Evolutionary conservation across 2,797 vertebrate genomes (phyloP).

Genomic region (Octomys mimax): DNA sequence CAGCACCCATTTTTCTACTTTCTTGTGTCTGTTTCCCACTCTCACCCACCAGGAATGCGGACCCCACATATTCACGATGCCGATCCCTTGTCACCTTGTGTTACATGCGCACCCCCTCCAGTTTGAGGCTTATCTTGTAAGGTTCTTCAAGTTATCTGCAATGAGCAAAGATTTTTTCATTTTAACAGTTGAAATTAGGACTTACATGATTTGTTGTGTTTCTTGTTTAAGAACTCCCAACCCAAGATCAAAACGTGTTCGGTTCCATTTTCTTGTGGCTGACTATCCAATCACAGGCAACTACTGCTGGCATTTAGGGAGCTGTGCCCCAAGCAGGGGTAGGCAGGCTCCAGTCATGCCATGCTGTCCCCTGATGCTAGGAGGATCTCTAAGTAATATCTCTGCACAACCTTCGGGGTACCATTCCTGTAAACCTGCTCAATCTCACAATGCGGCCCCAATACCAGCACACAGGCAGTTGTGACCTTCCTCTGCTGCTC

Average conservation of each 20-base stretch:
- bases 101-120: neutral
- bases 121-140: constrained; percentile 8
- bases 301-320: neutral
- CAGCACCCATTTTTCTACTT: neutral
- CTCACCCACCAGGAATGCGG: neutral
- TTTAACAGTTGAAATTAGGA: constrained; percentile 1
- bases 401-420: neutral
- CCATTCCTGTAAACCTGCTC: neutral
- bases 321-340: neutral
- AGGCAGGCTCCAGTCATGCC: neutral
- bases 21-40: neutral
- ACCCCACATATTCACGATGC: neutral
- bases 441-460: too few species aligned
- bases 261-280: neutral
- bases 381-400: neutral
- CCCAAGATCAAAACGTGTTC: neutral
- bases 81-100: neutral
- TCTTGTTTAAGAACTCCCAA: neutral
- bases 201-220: neutral
- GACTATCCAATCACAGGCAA: neutral
- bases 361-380: neutral
- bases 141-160: neutral
- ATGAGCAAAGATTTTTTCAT: constrained; percentile 3
- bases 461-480: neutral
- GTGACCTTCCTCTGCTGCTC: too few species aligned